A percentile compares a stretch with the other conserved stretches of the same genome.
phyloP scores from a whole-genome alignment of 2,113 vertebrate species.

The Varanus komodoensis region DNA sequence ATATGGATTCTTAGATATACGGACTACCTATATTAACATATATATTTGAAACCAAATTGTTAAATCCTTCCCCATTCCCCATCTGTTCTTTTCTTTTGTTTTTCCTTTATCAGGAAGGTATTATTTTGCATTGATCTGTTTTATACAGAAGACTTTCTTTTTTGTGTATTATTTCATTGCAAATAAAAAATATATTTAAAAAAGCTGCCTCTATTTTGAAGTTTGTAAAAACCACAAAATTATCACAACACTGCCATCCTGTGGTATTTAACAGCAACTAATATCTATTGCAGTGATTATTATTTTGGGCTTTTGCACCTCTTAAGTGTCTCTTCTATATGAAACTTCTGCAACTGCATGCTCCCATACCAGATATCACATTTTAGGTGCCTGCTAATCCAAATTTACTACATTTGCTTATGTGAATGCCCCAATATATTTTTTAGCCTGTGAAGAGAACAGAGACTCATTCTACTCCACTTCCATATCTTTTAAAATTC shows the following conservation, averaged over 20 bases:
- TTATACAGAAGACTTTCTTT: too few species aligned
- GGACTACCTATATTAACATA: too few species aligned
- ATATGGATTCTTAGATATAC: too few species aligned
- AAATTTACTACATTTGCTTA: neutral
- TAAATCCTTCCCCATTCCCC: too few species aligned
- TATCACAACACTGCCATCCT: constrained; percentile 80
- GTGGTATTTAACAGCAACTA: constrained; percentile 70
- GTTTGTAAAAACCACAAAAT: constrained; percentile 54
- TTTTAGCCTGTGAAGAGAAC: neutral
- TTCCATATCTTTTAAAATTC: neutral
- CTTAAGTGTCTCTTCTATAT: neutral
- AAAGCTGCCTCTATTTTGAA: constrained; percentile 45
- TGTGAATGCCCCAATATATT: neutral
- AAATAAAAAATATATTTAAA: too few species aligned
- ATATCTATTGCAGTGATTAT: constrained; percentile 11
- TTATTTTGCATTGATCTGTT: too few species aligned
- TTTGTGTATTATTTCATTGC: too few species aligned
- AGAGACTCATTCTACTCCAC: neutral
- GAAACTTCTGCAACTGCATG: neutral
- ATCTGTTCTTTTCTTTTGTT: too few species aligned
- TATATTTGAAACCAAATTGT: too few species aligned
- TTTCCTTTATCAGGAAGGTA: too few species aligned
- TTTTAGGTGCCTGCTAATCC: neutral
- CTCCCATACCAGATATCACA: neutral
- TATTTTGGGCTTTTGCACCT: neutral